These are phyloP conservation scores for Punctoribates punctum DNA, from an alignment of 2,888 invertebrate species.

Conservation along the genomic window DNA sequence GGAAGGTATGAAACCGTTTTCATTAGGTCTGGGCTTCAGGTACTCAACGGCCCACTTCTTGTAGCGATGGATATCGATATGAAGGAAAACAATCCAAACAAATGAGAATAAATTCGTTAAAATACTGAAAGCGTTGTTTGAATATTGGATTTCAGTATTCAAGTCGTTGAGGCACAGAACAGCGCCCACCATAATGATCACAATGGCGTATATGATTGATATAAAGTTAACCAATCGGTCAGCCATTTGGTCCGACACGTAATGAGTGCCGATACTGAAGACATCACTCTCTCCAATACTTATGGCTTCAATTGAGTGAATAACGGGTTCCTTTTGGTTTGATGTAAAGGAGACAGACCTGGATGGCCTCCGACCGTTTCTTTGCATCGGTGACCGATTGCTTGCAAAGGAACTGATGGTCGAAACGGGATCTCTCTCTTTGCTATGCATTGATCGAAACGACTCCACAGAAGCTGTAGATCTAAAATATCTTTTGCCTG, in stretches of 20 bases:
- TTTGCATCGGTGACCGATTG: too few species aligned
- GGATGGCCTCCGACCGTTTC: too few species aligned
- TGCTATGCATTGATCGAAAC: background rate
- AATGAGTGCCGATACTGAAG: background rate
- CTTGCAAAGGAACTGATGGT: too few species aligned
- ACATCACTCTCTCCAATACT: background rate
- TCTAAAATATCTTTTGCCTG: background rate
- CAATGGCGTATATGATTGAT: constrained; percentile 34
- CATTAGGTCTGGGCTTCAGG: constrained; percentile 15
- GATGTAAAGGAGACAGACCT: too few species aligned
- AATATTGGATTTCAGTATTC: background rate
- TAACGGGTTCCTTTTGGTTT: background rate
- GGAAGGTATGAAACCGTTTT: too few species aligned
- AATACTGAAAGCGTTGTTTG: constrained; percentile 52
- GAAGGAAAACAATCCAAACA: constrained; percentile 62
- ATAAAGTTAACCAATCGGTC: constrained; percentile 24
- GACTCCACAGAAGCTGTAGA: background rate
- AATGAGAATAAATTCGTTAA: constrained; percentile 59
- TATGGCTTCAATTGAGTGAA: background rate
- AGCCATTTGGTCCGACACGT: background rate
- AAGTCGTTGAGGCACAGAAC: constrained; percentile 1
- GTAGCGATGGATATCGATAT: constrained; percentile 63
- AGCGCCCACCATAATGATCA: constrained; percentile 27
- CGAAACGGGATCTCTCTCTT: too few species aligned
- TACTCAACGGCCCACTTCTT: constrained; percentile 45